Evolutionary conservation across 2,888 invertebrate genomes (phyloP).

Genomic region (Plagodis dolabraria): DNA sequence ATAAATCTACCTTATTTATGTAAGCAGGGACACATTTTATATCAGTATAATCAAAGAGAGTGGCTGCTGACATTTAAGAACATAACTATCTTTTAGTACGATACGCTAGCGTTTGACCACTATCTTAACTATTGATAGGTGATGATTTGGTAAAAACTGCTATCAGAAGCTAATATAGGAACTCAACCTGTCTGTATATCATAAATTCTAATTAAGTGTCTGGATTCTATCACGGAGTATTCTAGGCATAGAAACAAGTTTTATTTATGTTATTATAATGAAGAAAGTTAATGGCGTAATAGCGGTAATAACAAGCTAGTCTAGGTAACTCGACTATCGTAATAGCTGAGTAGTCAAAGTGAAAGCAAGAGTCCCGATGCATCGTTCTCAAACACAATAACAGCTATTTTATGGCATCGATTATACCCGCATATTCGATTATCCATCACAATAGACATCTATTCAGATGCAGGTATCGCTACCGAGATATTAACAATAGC

Average conservation of each 20-base stretch:
- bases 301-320: not conserved
- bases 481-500: conserved; percentile 62
- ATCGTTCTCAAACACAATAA: conserved; percentile 32
- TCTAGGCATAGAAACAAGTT: not conserved
- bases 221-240: no score
- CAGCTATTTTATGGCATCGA: conserved; percentile 57
- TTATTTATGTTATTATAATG: not conserved
- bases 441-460: conserved; percentile 62
- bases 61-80: no score
- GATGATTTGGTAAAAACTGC: no score
- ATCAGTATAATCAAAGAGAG: no score
- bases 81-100: no score
- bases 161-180: no score
- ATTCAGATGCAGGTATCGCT: conserved; percentile 54
- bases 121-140: no score
- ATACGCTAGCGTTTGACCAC: no score
- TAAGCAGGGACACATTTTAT: no score
- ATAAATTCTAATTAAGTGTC: no score
- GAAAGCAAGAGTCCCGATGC: conserved; percentile 18
- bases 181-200: no score
- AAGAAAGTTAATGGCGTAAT: conserved; percentile 2
- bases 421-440: conserved; percentile 76
- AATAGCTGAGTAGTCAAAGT: conserved; percentile 5
- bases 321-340: not conserved
- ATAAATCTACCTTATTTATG: no score